phyloP scores from a whole-genome alignment of 2,888 invertebrate species.

The Diplolepis rosae region DNA sequence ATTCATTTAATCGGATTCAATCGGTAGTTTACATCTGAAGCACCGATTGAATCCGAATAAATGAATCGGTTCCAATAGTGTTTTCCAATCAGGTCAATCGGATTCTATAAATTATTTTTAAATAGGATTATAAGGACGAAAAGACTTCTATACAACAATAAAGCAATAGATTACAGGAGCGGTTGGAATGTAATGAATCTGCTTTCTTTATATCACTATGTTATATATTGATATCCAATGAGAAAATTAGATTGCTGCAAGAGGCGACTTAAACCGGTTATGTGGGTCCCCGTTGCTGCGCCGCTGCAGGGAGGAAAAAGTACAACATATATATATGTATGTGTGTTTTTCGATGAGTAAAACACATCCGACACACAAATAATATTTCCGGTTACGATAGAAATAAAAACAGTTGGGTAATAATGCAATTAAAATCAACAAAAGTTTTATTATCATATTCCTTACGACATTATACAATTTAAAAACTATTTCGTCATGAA shows the following conservation, averaged over 20 bases:
- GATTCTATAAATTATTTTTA: too few relatives aligned
- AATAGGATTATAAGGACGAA: too few relatives aligned
- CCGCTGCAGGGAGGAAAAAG: background rate
- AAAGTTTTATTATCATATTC: too few relatives aligned
- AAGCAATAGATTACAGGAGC: background rate
- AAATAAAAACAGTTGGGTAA: too few relatives aligned
- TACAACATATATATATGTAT: background rate
- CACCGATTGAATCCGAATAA: too few relatives aligned
- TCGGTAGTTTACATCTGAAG: too few relatives aligned
- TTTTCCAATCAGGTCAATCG: too few relatives aligned
- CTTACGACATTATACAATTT: too few relatives aligned
- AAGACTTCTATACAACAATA: background rate
- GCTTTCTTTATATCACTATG: background rate
- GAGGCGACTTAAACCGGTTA: background rate
- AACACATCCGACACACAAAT: background rate
- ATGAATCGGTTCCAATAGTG: too few relatives aligned
- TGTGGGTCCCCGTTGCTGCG: slow-evolving; percentile 1
- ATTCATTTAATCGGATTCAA: too few relatives aligned
- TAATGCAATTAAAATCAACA: too few relatives aligned
- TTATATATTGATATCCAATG: background rate
- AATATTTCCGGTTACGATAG: background rate
- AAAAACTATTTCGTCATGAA: too few relatives aligned
- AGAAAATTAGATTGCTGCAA: background rate
- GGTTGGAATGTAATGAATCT: background rate
- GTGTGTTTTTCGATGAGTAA: slow-evolving; percentile 8